Evolutionary conservation across 2,888 invertebrate species (phyloP), one percentile per base, ranked within the genome.

Genomic region (Mycogona germanica): DNA sequence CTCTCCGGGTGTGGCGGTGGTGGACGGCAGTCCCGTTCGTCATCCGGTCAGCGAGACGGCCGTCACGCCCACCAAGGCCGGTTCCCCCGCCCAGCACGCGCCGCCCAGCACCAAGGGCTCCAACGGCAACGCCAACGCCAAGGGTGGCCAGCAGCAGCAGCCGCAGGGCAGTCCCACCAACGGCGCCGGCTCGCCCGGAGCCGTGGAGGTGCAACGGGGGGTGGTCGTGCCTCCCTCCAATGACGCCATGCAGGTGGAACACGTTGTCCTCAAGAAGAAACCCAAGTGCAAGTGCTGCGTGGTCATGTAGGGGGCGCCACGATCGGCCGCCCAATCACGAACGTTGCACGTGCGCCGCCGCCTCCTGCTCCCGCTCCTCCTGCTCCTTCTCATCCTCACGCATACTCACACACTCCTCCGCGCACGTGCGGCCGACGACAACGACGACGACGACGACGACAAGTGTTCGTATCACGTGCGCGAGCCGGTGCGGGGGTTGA

Each of bases 201-300:
- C 75, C 41, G 78, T 82, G 57, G 81, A 82, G 65, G 82, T 87
- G 57, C 82, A 84, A 64, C 75, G 78, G 62, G 81, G 80, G 61
- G 77, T 82, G 57, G 81, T 83, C 56, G 63, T 62, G 21, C 63
- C 66, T 5, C 74, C 76, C 64, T 80, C 82, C 57, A 79, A 78
- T 64, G 77, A 77, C 59, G 75, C 76, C 66, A n/a, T n/a, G n/a
- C 87, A 87, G 72, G 85, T 88, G 61, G 91, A 91, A 72, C 88
- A 86, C 72, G 87, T 92, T 67, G 84, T 86, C 69, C 80, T 91
- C 69, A 89, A 91, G 78, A 91, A 91, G 78, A 91, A 89, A 76
- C 87, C 86, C 73, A 89, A 88, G 76, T 89, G 89, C 80, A 84
- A 87, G 72, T 91, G 91, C 78, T 92, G 92, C 78, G 86, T 41